Percentiles rank a stretch among this genome's conserved stretches.
These are phyloP conservation scores for Argopecten irradians DNA, from an alignment of 1,140 invertebrate genomes.

Conservation along the genomic window DNA sequence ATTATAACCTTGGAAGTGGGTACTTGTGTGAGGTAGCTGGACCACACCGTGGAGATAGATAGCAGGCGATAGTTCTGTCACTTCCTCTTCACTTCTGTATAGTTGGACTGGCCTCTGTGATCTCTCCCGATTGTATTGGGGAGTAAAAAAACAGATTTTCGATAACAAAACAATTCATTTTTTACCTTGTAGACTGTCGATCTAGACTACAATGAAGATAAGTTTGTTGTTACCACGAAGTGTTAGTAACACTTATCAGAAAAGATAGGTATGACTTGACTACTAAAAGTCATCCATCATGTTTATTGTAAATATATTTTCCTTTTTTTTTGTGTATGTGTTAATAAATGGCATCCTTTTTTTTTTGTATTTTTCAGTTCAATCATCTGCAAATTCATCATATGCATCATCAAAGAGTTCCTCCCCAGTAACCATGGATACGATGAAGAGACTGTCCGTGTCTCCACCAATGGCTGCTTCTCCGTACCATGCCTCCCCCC, in stretches of 20 bases:
- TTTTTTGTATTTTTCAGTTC: constrained; percentile 60
- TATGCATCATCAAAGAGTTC: constrained; percentile 57
- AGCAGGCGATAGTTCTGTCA: not conserved
- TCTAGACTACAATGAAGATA: no score
- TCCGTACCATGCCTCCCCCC: constrained; percentile 61
- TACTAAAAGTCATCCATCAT: no score
- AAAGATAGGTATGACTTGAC: not conserved
- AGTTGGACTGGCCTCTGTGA: not conserved
- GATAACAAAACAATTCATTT: constrained; percentile 3
- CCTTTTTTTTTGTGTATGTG: no score
- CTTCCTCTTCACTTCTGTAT: constrained; percentile 6
- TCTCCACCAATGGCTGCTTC: constrained; percentile 61
- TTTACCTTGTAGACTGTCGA: not conserved
- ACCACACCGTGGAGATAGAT: not conserved
- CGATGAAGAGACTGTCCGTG: constrained; percentile 47
- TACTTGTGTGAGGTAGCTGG: not conserved
- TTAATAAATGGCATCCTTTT: constrained; percentile 37
- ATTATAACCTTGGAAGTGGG: not conserved
- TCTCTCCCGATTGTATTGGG: not conserved
- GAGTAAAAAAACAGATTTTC: not conserved
- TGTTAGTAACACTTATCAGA: not conserved
- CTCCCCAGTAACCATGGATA: constrained; percentile 57
- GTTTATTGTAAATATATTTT: no score
- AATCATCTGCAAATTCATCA: constrained; percentile 47
- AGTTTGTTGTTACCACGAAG: no score